These are phyloP conservation scores for Venustoraphidia nigricollis DNA, from an alignment of 2,888 invertebrate species.

Conservation along the genomic window DNA sequence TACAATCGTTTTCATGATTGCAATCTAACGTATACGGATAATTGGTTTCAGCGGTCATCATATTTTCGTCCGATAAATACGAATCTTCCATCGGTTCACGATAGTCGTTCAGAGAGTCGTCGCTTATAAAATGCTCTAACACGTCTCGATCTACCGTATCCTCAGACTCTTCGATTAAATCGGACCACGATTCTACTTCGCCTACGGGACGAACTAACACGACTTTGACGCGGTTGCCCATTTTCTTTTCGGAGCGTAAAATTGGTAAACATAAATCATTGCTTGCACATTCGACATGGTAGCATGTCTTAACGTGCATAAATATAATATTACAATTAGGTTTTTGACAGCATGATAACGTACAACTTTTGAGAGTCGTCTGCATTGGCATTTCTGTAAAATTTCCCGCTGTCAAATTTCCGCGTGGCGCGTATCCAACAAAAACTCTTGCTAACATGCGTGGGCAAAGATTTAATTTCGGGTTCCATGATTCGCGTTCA, in stretches of 20 bases:
- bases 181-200: conserved; percentile 35
- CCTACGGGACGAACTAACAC: conserved; percentile 58
- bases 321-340: conserved; percentile 64
- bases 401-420: conserved; percentile 26
- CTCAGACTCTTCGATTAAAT: conserved; percentile 21
- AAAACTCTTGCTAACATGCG: conserved; percentile 1
- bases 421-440: conserved; percentile 2
- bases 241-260: conserved; percentile 25
- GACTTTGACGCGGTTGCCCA: conserved; percentile 51
- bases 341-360: conserved; percentile 49
- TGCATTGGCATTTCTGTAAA: conserved; percentile 38
- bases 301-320: conserved; percentile 59
- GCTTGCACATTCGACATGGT: conserved; percentile 55
- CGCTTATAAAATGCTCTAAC: too few species aligned
- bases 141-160: too few species aligned
- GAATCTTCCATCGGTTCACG: not conserved
- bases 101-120: not conserved
- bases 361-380: conserved; percentile 43
- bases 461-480: not conserved
- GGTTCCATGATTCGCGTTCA: not conserved
- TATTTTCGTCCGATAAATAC: conserved; percentile 2
- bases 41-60: conserved; percentile 2
- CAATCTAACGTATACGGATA: not conserved
- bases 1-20: conserved; percentile 44
- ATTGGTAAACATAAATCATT: conserved; percentile 59